A percentile compares a stretch with the other conserved stretches of the same genome.
Conservation (phyloP, 2,797 vertebrate species). For the Pempheris klunzingeri region DNA sequence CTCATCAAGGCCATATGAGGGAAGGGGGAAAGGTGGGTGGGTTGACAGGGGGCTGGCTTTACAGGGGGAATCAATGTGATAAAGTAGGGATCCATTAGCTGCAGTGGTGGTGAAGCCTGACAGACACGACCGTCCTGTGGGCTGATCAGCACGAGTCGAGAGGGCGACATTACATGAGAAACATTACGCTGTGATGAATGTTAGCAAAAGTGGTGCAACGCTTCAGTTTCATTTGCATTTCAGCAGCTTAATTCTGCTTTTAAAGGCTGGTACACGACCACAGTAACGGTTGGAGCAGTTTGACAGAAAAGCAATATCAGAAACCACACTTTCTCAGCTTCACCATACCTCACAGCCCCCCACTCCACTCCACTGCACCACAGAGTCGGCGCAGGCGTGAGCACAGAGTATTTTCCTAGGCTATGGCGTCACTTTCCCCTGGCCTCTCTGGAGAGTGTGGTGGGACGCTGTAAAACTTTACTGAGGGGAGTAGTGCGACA, state of each 20-base stretch:
- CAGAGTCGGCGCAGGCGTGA: constrained; percentile 68
- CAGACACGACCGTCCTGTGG: constrained; percentile 69
- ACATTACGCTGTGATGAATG: constrained; percentile 44
- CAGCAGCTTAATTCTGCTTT: constrained; percentile 30
- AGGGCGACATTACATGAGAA: constrained; percentile 42
- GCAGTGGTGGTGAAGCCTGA: constrained; percentile 78
- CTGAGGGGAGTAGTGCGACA: constrained; percentile 81
- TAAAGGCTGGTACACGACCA: constrained; percentile 43
- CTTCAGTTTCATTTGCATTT: constrained; percentile 44
- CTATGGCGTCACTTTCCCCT: constrained; percentile 81
- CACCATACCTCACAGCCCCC: constrained; percentile 57
- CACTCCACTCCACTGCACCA: constrained; percentile 55
- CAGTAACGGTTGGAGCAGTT: constrained; percentile 37
- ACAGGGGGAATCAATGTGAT: constrained; percentile 77
- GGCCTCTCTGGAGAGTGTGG: constrained; percentile 77
- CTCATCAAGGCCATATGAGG: constrained; percentile 89
- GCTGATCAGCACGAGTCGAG: constrained; percentile 61
- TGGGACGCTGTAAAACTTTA: constrained; percentile 85
- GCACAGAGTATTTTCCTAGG: constrained; percentile 78
- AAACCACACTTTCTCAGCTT: constrained; percentile 64
- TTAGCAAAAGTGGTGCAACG: constrained; percentile 28
- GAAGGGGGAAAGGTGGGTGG: constrained; percentile 76
- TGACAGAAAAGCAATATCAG: constrained; percentile 51
- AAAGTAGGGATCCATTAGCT: constrained; percentile 79
- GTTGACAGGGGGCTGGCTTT: constrained; percentile 77